Evolutionary conservation across 2,797 vertebrate species (phyloP), one percentile per base, ranked within the genome.

Genomic region (Dendrocincla tyrannina): DNA sequence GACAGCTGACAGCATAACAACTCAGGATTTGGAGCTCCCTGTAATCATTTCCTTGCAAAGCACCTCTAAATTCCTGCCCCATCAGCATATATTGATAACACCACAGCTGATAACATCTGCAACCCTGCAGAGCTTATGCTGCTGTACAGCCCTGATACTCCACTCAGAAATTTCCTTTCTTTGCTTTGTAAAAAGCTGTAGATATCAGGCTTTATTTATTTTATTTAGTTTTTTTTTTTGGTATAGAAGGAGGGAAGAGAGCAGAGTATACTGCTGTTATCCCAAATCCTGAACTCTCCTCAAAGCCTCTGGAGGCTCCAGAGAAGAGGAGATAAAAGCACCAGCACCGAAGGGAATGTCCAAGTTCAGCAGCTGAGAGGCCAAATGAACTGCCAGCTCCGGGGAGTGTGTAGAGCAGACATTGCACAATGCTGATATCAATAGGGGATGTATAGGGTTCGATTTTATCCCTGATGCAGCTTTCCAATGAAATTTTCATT

Each of bases 341-440:
- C 59, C 49, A 52, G 49, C 2, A 1, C 72, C 72, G 46, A 35
- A 67, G 53, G 41, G 15, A 3, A 10, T 72, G 68, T 33, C 47
- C 73, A 66, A 73, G 49, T 52, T 42, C 44, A 68, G 86, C 50
- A 76, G 41, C 59, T 35, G 67, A 60, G 55, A 73, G 32, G 41
- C 56, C 53, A 44, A 62, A 64, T 0, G 7, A 83, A 44, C 59
- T 44, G 32, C 56, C 11, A 46, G 44, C 37, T 41, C 42, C 67
- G 24, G 49, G 6, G 52, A 79, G 77, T 11, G 0, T 11, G 41
- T 12, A 12, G 2, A 16, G 68, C 72, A 27, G 70, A 68, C 12
- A 27, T 0, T 13, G 10, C 1, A 41, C 64, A 8, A 12, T 4
- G 37, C 56, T 37, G 46, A 4, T 8, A 17, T 2, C 67, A 10